phyloP scores from a whole-genome alignment of 53 echinoderm and acorn worm species.

The Holothuria scabra region DNA sequence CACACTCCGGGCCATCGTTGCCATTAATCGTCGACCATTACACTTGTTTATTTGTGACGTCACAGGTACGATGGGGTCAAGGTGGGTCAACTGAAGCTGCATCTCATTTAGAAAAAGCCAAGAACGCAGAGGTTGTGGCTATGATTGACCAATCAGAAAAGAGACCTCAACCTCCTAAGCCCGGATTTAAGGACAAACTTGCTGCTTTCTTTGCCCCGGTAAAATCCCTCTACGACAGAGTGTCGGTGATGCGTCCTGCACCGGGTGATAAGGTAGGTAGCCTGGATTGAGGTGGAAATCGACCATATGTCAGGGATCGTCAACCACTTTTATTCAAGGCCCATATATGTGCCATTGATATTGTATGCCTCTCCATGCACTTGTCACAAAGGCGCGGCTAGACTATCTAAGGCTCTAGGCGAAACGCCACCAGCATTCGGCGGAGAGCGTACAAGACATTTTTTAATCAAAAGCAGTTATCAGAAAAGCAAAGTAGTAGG shows the following conservation, averaged over 20 bases:
- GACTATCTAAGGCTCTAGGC: no score
- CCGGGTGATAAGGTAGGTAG: constrained; percentile 84
- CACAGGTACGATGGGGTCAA: constrained; percentile 89
- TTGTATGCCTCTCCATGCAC: no score
- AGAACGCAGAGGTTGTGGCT: constrained; percentile 67
- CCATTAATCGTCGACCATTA: neutral
- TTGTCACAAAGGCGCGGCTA: no score
- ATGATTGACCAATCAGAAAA: constrained; percentile 62
- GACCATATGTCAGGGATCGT: no score
- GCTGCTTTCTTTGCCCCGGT: constrained; percentile 83
- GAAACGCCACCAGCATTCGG: no score
- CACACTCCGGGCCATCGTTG: no score
- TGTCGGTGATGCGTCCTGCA: constrained; percentile 83
- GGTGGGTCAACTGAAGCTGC: constrained; percentile 91
- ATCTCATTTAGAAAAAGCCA: constrained; percentile 84
- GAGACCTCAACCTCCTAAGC: neutral
- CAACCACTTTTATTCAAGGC: no score
- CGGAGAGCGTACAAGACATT: no score
- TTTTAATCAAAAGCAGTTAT: no score
- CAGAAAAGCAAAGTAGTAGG: no score
- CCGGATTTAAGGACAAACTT: constrained; percentile 60
- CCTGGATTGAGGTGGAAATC: neutral
- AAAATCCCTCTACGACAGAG: constrained; percentile 75
- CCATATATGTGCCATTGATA: no score
- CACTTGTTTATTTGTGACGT: neutral